Base-by-base conservation (phyloP, 2,113 vertebrate genomes). In the Platanista minor region DNA sequence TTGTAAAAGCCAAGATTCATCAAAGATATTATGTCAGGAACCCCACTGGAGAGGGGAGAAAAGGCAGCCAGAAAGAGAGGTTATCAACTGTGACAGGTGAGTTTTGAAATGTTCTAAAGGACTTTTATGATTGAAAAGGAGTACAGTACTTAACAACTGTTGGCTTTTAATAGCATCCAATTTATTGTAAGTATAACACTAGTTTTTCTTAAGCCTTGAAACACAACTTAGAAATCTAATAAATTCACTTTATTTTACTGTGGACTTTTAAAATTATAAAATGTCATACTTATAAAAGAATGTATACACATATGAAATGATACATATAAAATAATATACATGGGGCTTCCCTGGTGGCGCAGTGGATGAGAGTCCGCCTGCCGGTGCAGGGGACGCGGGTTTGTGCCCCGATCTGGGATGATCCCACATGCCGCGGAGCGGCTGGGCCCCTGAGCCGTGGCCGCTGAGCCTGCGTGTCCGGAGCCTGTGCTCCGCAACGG, bases 241-340 rank as follows among this genome's bases (percentile, higher is more conserved):
- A 72, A 78, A 59, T 66, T 39, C 21, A 89, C 41, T 59, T 87
- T 75, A 43, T 67, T 80, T 94, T 67, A 66, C 8, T 90, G 18
- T 31, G 23, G 33, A 59, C 61, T 87, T 82, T 46, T 3, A 33
- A 94, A 96, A 85, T 92, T 81, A 96, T 25, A 11, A 91, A 87
- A 94, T n/a, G 69, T 82, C 61, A 95, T 33, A 41, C 57, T 80
- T 84, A 83, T 15, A 86, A 85, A 95, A 71, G 52, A 66, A 94
- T 75, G 3, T 59, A 39, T 59, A 43, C 8, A 83, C 6, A 71
- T 46, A 80, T 54, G 71, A 43, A 87, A 49, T 52, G 46, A 75
- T 23, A 61, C 31, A 29, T 15, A 43, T 59, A 61, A 88, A 77
- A 90, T 78, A 83, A 54, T 62, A 61, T 31, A 46, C 31, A 27